Percentiles rank a stretch among this genome's conserved stretches.
Evolutionary conservation across 2,888 invertebrate genomes (phyloP).

Genomic region (Tetranychus piercei): DNA sequence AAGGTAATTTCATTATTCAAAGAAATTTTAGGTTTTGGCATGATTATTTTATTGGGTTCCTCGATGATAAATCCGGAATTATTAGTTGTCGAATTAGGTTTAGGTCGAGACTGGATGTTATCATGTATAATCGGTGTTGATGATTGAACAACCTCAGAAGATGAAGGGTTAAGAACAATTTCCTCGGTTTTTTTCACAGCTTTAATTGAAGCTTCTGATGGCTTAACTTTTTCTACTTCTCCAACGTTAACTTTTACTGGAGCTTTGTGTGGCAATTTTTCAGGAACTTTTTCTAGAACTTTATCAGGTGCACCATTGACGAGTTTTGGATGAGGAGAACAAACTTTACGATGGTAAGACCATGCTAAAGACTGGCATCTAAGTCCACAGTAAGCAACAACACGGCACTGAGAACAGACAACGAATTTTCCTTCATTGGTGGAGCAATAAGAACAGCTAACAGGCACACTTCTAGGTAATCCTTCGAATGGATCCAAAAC

Average conservation of each 20-base stretch:
- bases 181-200: too few relatives aligned
- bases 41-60: neutral
- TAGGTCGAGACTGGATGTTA: too few relatives aligned
- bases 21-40: neutral
- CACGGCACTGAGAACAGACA: neutral
- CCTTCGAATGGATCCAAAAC: neutral
- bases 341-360: neutral
- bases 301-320: neutral
- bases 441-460: neutral
- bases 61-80: neutral
- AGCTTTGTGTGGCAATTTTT: too few relatives aligned
- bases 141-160: too few relatives aligned
- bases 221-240: too few relatives aligned
- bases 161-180: too few relatives aligned
- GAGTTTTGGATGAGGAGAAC: neutral
- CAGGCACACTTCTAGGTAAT: neutral
- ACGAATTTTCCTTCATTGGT: neutral
- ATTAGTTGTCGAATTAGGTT: neutral
- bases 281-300: too few relatives aligned
- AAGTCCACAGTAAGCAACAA: neutral
- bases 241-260: too few relatives aligned
- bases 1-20: neutral
- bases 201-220: too few relatives aligned
- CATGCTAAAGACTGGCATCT: neutral
- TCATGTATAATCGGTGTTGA: too few relatives aligned